phyloP scores from a whole-genome alignment of 1,140 invertebrate genomes.

The Formica exsecta region DNA sequence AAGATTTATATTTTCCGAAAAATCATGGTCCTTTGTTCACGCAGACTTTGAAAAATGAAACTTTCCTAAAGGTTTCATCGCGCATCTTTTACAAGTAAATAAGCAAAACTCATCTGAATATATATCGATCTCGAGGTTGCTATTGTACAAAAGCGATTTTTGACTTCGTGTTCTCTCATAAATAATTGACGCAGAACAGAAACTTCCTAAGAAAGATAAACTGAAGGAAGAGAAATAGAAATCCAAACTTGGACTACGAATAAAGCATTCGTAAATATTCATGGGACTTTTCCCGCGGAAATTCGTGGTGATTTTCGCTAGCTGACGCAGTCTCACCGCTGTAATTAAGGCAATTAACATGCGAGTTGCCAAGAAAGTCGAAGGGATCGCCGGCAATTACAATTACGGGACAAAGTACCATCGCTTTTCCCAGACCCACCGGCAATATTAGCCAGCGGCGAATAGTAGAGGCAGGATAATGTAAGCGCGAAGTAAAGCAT shows the following conservation, averaged over 20 bases:
- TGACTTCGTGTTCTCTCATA: constrained; percentile 22
- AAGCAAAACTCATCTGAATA: constrained; percentile 10
- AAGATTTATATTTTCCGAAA: constrained; percentile 6
- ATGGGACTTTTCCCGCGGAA: constrained; percentile 64
- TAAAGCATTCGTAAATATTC: constrained; percentile 80
- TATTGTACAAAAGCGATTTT: constrained; percentile 26
- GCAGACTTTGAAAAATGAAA: not conserved
- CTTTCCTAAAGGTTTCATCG: not conserved
- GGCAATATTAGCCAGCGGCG: constrained; percentile 12
- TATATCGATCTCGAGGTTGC: constrained; percentile 23
- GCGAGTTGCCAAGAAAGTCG: constrained; percentile 50
- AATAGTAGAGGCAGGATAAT: constrained; percentile 13
- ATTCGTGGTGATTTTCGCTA: constrained; percentile 62
- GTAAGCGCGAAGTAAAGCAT: constrained; percentile 7
- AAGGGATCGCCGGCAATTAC: constrained; percentile 13
- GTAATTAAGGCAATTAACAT: constrained; percentile 74
- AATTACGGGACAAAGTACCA: constrained; percentile 32
- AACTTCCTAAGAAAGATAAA: constrained; percentile 22
- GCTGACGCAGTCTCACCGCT: constrained; percentile 1
- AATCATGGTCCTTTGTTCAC: not conserved
- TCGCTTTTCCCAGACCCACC: constrained; percentile 27
- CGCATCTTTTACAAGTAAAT: no score
- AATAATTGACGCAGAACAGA: constrained; percentile 5
- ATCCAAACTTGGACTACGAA: constrained; percentile 73
- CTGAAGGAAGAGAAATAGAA: constrained; percentile 4